A percentile compares a stretch with the other conserved stretches of the same genome.
phyloP scores from a whole-genome alignment of 2,113 vertebrate species.

The Haplotaxodon microlepis region DNA sequence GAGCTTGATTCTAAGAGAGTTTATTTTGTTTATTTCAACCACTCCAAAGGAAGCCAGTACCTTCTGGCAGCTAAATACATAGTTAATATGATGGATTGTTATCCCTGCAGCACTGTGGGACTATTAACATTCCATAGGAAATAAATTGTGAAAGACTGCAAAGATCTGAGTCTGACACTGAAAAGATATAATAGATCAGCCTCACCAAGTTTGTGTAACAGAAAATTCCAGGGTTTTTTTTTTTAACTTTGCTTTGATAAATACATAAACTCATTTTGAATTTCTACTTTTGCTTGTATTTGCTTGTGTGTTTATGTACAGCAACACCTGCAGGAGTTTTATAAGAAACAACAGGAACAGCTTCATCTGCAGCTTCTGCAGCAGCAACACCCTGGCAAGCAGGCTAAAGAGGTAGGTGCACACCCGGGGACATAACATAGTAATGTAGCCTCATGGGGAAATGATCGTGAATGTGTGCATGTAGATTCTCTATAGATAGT shows the following conservation, averaged over 20 bases:
- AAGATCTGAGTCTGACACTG: background rate
- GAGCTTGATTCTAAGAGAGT: constrained; percentile 16
- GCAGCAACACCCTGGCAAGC: constrained; percentile 94
- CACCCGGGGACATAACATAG: background rate
- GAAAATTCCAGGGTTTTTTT: rapidly evolving
- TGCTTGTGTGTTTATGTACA: constrained; percentile 69
- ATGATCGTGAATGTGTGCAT: background rate
- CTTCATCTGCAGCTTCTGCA: constrained; percentile 99
- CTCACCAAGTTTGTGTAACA: background rate
- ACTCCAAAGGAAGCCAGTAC: constrained; percentile 32
- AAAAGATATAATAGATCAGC: background rate
- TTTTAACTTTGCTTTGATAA: background rate
- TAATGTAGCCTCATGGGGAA: background rate
- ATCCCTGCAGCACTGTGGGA: constrained; percentile 21
- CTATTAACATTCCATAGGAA: constrained; percentile 56
- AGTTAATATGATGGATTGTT: constrained; percentile 57
- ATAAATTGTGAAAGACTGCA: constrained; percentile 19
- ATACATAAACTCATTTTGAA: background rate
- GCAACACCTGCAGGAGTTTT: constrained; percentile 99
- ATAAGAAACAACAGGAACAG: constrained; percentile 99
- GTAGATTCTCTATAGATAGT: background rate
- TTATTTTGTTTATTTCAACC: constrained; percentile 35
- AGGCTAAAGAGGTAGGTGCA: constrained; percentile 88
- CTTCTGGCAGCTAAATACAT: constrained; percentile 42
- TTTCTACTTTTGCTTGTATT: background rate